phyloP scores from a whole-genome alignment of 2,113 vertebrate species.

The Heptranchias perlo region DNA sequence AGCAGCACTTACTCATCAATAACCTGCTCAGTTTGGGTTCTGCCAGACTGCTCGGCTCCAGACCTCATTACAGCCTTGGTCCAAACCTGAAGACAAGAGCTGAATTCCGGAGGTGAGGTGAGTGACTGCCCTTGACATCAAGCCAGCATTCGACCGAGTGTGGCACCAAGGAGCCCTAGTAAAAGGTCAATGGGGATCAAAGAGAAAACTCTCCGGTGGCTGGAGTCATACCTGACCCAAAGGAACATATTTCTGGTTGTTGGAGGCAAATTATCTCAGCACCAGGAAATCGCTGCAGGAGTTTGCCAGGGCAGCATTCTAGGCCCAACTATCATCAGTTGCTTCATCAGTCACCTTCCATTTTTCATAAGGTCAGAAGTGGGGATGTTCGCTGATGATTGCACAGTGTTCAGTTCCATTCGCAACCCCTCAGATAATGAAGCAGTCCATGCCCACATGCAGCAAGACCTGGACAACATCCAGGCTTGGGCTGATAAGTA shows the following conservation, averaged over 20 bases:
- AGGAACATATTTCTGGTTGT: not conserved
- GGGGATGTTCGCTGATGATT: not conserved
- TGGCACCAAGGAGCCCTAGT: not conserved
- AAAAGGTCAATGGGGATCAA: not conserved
- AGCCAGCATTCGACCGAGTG: not conserved
- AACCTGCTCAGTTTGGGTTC: too few relatives aligned
- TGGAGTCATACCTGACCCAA: not conserved
- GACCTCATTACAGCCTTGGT: too few relatives aligned
- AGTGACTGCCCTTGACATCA: not conserved
- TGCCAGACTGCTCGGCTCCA: too few relatives aligned
- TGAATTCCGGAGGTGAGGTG: not conserved
- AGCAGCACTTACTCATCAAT: too few relatives aligned
- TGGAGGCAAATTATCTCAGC: not conserved
- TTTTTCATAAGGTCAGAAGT: not conserved
- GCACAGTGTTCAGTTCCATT: not conserved
- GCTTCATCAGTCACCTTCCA: not conserved
- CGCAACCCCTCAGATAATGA: not conserved
- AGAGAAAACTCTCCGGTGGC: not conserved
- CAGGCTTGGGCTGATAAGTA: not conserved
- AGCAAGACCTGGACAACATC: not conserved
- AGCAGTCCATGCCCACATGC: not conserved
- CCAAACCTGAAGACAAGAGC: too few relatives aligned
- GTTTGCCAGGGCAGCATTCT: not conserved
- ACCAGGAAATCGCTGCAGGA: not conserved
- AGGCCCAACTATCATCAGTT: not conserved